Base-by-base conservation (phyloP, 2,797 vertebrate species). In the Heterohyrax brucei region DNA sequence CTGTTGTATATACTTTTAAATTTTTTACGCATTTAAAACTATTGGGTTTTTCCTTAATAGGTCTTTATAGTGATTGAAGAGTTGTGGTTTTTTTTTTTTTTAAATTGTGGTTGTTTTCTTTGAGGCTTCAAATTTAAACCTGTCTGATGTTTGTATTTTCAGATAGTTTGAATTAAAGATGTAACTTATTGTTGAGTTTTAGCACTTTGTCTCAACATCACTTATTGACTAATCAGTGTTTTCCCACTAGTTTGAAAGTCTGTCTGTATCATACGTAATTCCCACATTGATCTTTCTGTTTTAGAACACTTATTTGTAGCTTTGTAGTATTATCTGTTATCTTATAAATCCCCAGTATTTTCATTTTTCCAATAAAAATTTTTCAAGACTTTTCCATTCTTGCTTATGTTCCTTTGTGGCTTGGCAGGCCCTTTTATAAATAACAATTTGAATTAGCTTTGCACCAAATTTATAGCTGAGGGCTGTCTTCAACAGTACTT, bases 21-120 rank as follows among this genome's bases (percentile, higher is more conserved):
- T n/a, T 87, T 68, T 73, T 87, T 87, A 53, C 22, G 16, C 18
- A 88, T 14, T 70, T 87, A 33, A 2, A 83, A 3, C 79, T 78
- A 77, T 13, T 39, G 48, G 1, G 26, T 72, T 86, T 93, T 95
- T 24, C 7, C 50, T 84, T 70, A 68, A 56, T 64, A 50, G 12
- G 89, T 81, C 61, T 94, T 81, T 97, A 33, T 93, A 78, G 85
- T 72, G 89, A 87, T 62, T 62, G 21, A 79, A n/a, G 39, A 80
- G 30, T 78, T 39, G 39, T 39, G 39, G 2, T 26, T 72, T 93
- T 88, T 21, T 91, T 16, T 93, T 56, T 10, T 56, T 56, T 12
- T 53, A 10, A 13, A 53, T 53, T 53, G 50, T 56, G 12, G 39
- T 39, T 39, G 39, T 39, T 39, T 39, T 56, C 10, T 56, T 93